Evolutionary conservation across 2,797 vertebrate genomes (phyloP).

Genomic region (Chlorospingus flavigularis): DNA sequence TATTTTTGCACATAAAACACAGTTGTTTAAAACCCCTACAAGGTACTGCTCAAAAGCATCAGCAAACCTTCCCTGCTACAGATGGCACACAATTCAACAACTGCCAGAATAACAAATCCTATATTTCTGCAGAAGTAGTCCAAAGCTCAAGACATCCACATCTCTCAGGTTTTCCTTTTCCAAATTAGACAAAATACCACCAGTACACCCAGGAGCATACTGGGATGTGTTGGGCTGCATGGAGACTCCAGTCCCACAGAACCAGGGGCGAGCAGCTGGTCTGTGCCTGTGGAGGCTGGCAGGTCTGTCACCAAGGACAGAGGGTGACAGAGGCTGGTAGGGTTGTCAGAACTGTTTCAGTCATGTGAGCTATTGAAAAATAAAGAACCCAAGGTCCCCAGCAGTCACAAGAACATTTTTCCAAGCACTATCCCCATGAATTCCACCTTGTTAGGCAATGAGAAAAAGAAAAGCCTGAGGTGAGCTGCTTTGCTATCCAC

Average conservation of each 20-base stretch:
- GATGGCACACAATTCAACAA: neutral
- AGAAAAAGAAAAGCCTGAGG: neutral
- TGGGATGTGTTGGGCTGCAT: fast-evolving
- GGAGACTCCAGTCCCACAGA: neutral
- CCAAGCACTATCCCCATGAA: neutral
- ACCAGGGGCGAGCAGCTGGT: fast-evolving
- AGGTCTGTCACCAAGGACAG: neutral
- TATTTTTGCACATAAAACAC: neutral
- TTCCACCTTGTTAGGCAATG: neutral
- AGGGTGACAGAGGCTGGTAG: fast-evolving
- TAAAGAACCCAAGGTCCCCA: neutral
- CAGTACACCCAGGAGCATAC: neutral
- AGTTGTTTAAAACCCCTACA: neutral
- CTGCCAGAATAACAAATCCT: neutral
- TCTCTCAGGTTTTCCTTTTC: neutral
- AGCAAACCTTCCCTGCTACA: neutral
- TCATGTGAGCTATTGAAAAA: neutral
- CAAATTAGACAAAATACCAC: neutral
- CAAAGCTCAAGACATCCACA: neutral
- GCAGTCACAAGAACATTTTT: neutral
- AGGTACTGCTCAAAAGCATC: neutral
- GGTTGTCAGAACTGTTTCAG: neutral
- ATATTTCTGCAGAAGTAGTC: neutral
- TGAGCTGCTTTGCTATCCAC: neutral
- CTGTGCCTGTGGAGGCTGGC: neutral